Evolutionary conservation across 2,888 invertebrate genomes (phyloP).

Genomic region (Brachynemurus nebulosus): DNA sequence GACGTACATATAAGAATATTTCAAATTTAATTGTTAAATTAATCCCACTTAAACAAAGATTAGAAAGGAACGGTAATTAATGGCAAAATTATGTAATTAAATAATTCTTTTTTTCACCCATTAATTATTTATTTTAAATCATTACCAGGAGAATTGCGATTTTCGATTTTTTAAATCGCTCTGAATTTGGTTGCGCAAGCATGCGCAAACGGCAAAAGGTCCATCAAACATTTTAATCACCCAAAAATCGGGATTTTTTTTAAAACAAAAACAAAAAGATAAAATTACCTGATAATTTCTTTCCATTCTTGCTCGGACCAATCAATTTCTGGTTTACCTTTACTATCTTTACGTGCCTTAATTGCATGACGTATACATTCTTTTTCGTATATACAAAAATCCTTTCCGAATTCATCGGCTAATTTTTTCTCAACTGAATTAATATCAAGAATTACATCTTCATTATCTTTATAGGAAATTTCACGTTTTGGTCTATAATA

Average conservation of each 20-base stretch:
- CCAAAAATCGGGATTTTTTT: slow-evolving; percentile 4
- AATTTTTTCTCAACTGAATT: slow-evolving; percentile 69
- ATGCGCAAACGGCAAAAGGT: too few species aligned
- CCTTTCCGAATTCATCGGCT: slow-evolving; percentile 58
- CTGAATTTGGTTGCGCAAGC: too few species aligned
- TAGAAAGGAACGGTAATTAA: too few species aligned
- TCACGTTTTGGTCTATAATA: slow-evolving; percentile 52
- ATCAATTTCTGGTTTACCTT: slow-evolving; percentile 23
- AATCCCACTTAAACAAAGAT: too few species aligned
- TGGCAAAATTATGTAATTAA: too few species aligned
- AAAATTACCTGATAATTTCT: slow-evolving; percentile 58
- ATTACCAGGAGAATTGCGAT: too few species aligned
- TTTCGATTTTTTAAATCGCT: too few species aligned
- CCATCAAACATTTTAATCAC: too few species aligned
- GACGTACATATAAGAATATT: too few species aligned
- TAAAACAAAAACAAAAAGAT: not conserved
- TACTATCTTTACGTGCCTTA: slow-evolving; percentile 32
- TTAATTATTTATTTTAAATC: too few species aligned
- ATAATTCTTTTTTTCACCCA: too few species aligned
- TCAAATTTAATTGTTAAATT: too few species aligned
- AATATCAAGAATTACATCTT: slow-evolving; percentile 46
- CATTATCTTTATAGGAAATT: slow-evolving; percentile 23
- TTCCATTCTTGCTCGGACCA: slow-evolving; percentile 45
- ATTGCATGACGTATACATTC: slow-evolving; percentile 60
- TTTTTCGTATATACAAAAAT: slow-evolving; percentile 65